These are phyloP conservation scores for Chamaetylas fuelleborni DNA, from an alignment of 2,113 vertebrate species.

Conservation along the genomic window DNA sequence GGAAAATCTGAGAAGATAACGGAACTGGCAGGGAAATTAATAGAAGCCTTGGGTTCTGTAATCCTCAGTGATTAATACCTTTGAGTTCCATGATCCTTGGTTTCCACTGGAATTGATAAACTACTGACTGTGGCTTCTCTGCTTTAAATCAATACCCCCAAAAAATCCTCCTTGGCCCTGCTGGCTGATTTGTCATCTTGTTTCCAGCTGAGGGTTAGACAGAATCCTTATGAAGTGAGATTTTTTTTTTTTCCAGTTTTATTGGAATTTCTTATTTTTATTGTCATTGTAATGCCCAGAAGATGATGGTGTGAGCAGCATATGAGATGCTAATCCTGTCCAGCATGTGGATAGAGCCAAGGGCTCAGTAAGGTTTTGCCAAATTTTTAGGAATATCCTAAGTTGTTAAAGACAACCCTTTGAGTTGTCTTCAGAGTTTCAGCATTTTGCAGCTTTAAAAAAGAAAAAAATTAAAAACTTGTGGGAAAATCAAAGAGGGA, in stretches of 20 bases:
- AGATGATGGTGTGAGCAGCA: not conserved
- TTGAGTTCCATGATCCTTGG: slow-evolving; percentile 67
- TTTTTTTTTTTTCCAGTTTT: not conserved
- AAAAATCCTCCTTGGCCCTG: slow-evolving; percentile 43
- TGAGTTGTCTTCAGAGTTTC: not conserved
- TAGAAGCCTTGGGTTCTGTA: slow-evolving; percentile 70
- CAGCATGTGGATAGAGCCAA: not conserved
- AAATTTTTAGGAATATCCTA: not conserved
- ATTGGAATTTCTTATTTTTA: not conserved
- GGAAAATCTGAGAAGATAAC: slow-evolving; percentile 79
- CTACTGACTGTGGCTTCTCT: slow-evolving; percentile 61
- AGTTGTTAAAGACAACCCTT: not conserved
- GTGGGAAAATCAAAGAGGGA: not conserved
- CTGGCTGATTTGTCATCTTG: slow-evolving; percentile 22
- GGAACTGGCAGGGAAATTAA: slow-evolving; percentile 73
- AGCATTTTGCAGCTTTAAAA: not conserved
- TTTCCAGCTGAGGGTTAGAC: slow-evolving; percentile 26
- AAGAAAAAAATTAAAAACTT: not conserved
- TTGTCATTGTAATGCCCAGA: not conserved
- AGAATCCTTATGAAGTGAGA: not conserved
- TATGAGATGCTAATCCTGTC: not conserved
- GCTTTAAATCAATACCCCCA: slow-evolving; percentile 71
- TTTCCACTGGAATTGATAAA: slow-evolving; percentile 78
- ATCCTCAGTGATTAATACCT: slow-evolving; percentile 77
- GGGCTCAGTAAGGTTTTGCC: not conserved